Base-by-base conservation (phyloP, 2,113 vertebrate genomes). In the Gasterosteus aculeatus region DNA sequence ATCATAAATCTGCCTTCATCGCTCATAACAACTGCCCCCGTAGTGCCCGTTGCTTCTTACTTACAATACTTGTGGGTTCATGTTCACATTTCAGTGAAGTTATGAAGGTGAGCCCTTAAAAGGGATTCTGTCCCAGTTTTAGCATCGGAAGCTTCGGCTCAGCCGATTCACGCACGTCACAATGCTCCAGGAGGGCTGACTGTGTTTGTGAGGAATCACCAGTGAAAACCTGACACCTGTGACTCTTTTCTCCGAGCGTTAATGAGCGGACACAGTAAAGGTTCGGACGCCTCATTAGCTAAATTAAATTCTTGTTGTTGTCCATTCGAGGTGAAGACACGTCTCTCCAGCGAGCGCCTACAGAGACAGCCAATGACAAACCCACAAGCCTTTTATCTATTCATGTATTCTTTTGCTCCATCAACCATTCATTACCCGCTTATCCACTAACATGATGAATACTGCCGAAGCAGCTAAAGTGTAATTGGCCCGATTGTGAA, bases 351-450 rank as follows among this genome's bases (percentile, higher is more conserved):
- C 26, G 46, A 54, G 47, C 3, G 14, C 68, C 63, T 31, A 18
- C 42, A 54, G 31, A 57, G 29, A 44, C 22, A 59, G 19, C 31
- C 53, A 35, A 64, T 69, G 71, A 63, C 63, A 65, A 53, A 46
- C 35, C 41, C n/a, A 0, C 19, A 0, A 31, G 60, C 47, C 69
- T 82, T 65, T 77, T 75, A 66, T 69, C 46, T 80, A 68, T 85
- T 84, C 71, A 84, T 69, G 73, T 71, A 80, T 86, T 84, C 72
- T 82, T 67, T 51, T 54, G 33, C 19, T 74, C 60, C 63, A 49
- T 73, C 70, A 85, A 81, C 61, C 63, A 47, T 73, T 76, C 78
- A 73, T 83, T 81, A 77, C 51, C 68, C 78, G 61, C 68, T 84
- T 77, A 81, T 74, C 70, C 77, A 67, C 33, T 47, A 72, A 59